Evolutionary conservation across 1,140 invertebrate genomes (phyloP).

Genomic region (Periplaneta americana): DNA sequence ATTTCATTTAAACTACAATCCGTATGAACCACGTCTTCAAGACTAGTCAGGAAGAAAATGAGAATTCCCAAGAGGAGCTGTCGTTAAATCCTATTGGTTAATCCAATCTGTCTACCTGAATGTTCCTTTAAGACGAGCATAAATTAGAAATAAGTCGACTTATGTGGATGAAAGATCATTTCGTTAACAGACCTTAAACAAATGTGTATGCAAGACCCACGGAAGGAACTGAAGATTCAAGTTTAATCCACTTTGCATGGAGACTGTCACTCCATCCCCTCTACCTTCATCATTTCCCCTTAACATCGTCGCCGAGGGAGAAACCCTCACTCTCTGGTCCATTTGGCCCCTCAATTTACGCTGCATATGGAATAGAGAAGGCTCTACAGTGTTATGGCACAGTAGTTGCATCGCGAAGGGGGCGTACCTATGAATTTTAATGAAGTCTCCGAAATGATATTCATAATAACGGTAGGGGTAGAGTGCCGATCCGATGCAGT

Average conservation of each 20-base stretch:
- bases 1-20: no score
- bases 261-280: not conserved
- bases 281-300: not conserved
- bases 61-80: no score
- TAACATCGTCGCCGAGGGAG: not conserved
- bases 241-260: not conserved
- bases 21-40: no score
- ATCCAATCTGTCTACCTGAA: no score
- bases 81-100: no score
- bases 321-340: not conserved
- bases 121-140: not conserved
- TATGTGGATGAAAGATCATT: not conserved
- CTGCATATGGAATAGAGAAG: conserved; percentile 6
- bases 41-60: no score
- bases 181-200: not conserved
- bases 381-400: not conserved
- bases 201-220: not conserved
- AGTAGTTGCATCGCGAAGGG: not conserved
- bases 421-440: conserved; percentile 1
- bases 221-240: not conserved
- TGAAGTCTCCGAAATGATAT: not conserved
- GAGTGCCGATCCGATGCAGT: not conserved
- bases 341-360: conserved; percentile 9
- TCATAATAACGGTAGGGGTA: not conserved
- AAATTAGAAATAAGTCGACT: not conserved